These are phyloP conservation scores for Pipistrellus pygmaeus DNA, from an alignment of 2,797 vertebrate genomes.

Conservation along the genomic window DNA sequence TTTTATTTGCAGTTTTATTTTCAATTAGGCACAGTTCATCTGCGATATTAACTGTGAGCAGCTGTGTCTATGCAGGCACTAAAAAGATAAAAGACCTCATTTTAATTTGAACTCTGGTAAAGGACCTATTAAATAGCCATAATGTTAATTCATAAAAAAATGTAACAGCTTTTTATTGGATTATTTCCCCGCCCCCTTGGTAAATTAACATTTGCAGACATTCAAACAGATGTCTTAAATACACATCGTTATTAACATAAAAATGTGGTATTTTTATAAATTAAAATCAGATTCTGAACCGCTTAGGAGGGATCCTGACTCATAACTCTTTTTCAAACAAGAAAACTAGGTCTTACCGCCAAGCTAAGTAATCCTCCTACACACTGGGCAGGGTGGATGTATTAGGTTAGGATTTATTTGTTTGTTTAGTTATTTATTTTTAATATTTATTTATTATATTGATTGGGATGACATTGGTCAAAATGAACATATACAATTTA, in stretches of 20 bases:
- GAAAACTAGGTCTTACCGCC: conserved; percentile 79
- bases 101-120: conserved; percentile 91
- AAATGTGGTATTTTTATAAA: conserved; percentile 90
- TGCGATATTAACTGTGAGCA: conserved; percentile 89
- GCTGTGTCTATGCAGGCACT: conserved; percentile 85
- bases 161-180: conserved; percentile 88
- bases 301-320: conserved; percentile 86
- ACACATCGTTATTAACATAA: conserved; percentile 89
- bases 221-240: conserved; percentile 91
- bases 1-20: conserved; percentile 91
- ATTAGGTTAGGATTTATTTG: background rate
- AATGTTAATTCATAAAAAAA: conserved; percentile 91
- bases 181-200: conserved; percentile 84
- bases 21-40: conserved; percentile 90
- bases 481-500: too few species aligned
- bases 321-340: conserved; percentile 86
- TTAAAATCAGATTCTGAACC: conserved; percentile 89
- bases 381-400: conserved; percentile 46
- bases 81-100: conserved; percentile 91
- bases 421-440: too few species aligned
- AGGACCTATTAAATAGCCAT: conserved; percentile 89
- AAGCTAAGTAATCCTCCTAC: conserved; percentile 59
- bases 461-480: too few species aligned
- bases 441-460: too few species aligned
- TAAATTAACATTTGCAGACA: conserved; percentile 90